Evolutionary conservation across 2,888 invertebrate genomes (phyloP).

Genomic region (Hemithea aestivaria): DNA sequence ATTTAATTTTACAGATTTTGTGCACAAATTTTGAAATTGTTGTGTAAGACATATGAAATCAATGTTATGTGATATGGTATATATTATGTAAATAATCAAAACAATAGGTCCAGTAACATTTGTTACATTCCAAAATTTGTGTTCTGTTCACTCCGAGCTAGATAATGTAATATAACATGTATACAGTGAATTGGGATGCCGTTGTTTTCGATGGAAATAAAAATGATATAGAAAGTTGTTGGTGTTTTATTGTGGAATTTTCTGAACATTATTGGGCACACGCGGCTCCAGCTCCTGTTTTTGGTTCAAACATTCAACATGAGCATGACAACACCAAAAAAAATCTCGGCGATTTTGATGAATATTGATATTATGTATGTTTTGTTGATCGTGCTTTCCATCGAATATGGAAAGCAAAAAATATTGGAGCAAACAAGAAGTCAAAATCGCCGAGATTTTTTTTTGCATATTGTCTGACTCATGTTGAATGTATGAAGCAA

Average conservation of each 20-base stretch:
- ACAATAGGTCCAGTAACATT: slow-evolving; percentile 52
- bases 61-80: slow-evolving; percentile 36
- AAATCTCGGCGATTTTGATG: too few species aligned
- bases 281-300: too few species aligned
- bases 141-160: slow-evolving; percentile 46
- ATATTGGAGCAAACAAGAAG: too few species aligned
- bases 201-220: slow-evolving; percentile 74
- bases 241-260: slow-evolving; percentile 36
- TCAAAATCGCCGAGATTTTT: too few species aligned
- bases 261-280: too few species aligned
- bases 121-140: slow-evolving; percentile 68
- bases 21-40: slow-evolving; percentile 53
- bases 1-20: slow-evolving; percentile 40
- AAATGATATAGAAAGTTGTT: slow-evolving; percentile 64
- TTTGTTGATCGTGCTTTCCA: too few species aligned
- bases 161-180: slow-evolving; percentile 40
- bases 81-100: slow-evolving; percentile 53
- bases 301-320: too few species aligned
- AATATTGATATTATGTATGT: too few species aligned
- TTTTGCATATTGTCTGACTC: too few species aligned
- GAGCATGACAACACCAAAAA: too few species aligned
- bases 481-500: too few species aligned
- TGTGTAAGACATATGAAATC: slow-evolving; percentile 29
- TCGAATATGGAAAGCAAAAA: too few species aligned
- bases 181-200: slow-evolving; percentile 60